Evolutionary conservation across 2,888 invertebrate species (phyloP).

Genomic region (Lobophora halterata): DNA sequence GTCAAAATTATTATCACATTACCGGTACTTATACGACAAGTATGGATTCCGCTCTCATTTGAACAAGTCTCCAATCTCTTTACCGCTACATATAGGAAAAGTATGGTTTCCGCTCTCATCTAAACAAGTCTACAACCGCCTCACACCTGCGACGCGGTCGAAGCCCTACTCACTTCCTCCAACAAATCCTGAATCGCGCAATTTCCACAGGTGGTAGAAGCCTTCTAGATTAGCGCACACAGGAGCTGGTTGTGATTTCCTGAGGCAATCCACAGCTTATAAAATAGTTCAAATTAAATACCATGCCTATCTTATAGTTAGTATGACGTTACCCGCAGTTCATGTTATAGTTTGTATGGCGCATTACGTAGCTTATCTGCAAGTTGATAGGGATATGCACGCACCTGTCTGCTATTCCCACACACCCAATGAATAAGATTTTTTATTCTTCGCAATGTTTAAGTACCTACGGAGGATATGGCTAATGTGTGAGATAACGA

Average conservation of each 20-base stretch:
- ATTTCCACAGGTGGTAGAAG: constrained; percentile 30
- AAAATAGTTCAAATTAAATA: too few species aligned
- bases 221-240: constrained; percentile 44
- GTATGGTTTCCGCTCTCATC: too few species aligned
- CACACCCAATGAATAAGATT: constrained; percentile 67
- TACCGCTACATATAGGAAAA: too few species aligned
- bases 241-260: constrained; percentile 66
- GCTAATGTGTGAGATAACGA: constrained; percentile 39
- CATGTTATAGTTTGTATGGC: constrained; percentile 6
- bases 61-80: too few species aligned
- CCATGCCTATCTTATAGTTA: constrained; percentile 7
- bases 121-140: constrained; percentile 11
- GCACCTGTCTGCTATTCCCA: constrained; percentile 70
- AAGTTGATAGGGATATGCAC: constrained; percentile 25
- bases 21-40: too few species aligned
- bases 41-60: too few species aligned
- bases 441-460: constrained; percentile 64
- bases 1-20: too few species aligned
- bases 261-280: constrained; percentile 39
- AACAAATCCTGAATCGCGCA: constrained; percentile 21
- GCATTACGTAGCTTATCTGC: constrained; percentile 1
- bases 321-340: constrained; percentile 3
- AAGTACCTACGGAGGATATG: constrained; percentile 54
- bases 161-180: constrained; percentile 26
- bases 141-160: constrained; percentile 16